Base-by-base conservation (phyloP, 2,113 vertebrate species). In the Chascanopsetta lugubris region DNA sequence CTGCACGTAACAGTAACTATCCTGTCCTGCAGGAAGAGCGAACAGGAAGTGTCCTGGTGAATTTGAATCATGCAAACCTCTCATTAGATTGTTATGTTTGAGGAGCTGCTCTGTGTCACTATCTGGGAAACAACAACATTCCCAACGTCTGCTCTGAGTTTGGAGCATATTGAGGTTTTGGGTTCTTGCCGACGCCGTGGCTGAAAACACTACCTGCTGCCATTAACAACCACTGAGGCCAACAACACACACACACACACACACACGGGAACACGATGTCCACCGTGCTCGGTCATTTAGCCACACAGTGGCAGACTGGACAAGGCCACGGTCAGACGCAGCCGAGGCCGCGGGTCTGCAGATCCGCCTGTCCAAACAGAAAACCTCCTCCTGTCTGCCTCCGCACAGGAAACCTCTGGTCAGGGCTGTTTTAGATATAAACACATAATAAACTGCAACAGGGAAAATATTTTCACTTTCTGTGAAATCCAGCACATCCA, bases 361-460 rank as follows among this genome's bases (percentile, higher is more conserved):
- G 47, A 71, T 46, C n/a, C 34, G 26, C 64, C 62, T 82, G 60
- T 82, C 78, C 78, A 61, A 82, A 79, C 79, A 82, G 59, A 66
- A 53, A 66, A 53, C 34, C 47, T 51, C 50, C 58, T 80, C 55
- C 74, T 72, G 63, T 57, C 49, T 71, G 61, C 51, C 34, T 81
- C 80, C 74, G 68, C 64, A 59, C 73, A 75, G 43, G 62, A 78
- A 53, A 58, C 50, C 42, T 55, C 42, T 46, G 82, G 80, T 65
- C 22, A 72, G 30, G 13, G 17, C 11, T 25, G 8, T 24, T 46
- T 61, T 67, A 56, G 36, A 13, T 49, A 21, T 12, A 42, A 77
- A 77, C 13, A 63, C 68, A 81, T 49, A 29, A 61, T 24, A 42
- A 48, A 20, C 12, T 75, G 25, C 12, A 38, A 47, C 15, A 6